Conservation (phyloP, 1,140 invertebrate genomes). For the Drosophila dunni region DNA sequence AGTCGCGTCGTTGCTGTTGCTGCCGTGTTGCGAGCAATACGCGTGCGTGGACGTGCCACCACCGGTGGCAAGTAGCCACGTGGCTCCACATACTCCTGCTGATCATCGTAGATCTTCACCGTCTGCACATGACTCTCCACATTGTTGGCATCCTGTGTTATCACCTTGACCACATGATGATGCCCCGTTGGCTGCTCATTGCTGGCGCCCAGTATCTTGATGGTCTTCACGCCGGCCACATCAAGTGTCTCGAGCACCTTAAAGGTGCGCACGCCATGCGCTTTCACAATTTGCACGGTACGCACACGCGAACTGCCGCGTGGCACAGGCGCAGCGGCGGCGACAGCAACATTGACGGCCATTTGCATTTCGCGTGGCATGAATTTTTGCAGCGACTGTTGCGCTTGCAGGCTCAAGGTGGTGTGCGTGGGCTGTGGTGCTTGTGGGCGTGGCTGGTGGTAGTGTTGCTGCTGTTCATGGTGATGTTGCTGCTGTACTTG, state of each 20-base stretch:
- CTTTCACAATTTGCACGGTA: constrained; percentile 75
- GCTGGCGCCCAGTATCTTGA: constrained; percentile 71
- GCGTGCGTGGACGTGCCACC: constrained; percentile 53
- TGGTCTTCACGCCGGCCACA: constrained; percentile 70
- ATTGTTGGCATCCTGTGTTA: constrained; percentile 60
- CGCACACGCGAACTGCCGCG: constrained; percentile 64
- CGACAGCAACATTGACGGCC: constrained; percentile 75
- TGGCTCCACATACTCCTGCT: constrained; percentile 26
- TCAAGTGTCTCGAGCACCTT: constrained; percentile 72
- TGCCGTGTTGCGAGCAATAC: constrained; percentile 47
- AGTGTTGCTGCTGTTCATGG: constrained; percentile 2
- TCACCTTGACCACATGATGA: constrained; percentile 71
- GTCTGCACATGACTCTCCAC: constrained; percentile 71
- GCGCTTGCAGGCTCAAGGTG: constrained; percentile 52
- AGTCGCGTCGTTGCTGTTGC: constrained; percentile 29
- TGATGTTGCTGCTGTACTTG: constrained; percentile 25
- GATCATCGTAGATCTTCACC: constrained; percentile 75
- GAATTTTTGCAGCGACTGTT: constrained; percentile 72
- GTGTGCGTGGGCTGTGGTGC: not conserved
- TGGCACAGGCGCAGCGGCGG: constrained; percentile 30
- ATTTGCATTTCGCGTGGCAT: constrained; percentile 77
- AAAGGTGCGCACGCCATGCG: constrained; percentile 61
- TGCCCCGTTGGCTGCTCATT: constrained; percentile 68
- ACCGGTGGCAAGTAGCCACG: constrained; percentile 54
- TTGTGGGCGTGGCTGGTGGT: constrained; percentile 1